These are phyloP conservation scores for Peribatodes rhomboidaria DNA, from an alignment of 2,888 invertebrate genomes.

Conservation along the genomic window DNA sequence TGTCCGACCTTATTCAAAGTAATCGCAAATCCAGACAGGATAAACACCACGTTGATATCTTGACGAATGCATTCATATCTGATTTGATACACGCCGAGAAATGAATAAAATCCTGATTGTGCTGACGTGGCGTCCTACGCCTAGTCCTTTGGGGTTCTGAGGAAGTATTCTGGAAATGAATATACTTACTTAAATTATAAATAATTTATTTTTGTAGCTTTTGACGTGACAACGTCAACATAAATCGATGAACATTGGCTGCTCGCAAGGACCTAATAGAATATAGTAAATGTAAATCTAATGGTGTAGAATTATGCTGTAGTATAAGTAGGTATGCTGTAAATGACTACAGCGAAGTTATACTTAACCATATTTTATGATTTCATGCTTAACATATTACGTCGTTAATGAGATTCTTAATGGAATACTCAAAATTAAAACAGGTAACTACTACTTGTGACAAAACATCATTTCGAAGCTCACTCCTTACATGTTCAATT, in stretches of 20 bases:
- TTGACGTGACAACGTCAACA: too few species aligned
- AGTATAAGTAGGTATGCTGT: too few species aligned
- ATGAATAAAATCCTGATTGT: conserved; percentile 68
- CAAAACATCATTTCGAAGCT: background rate
- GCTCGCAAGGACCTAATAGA: too few species aligned
- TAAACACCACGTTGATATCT: conserved; percentile 64
- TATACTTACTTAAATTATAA: background rate
- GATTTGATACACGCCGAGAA: conserved; percentile 69
- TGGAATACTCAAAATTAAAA: too few species aligned
- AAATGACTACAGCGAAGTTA: too few species aligned
- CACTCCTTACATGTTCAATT: background rate
- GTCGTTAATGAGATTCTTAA: too few species aligned
- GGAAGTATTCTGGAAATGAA: conserved; percentile 56
- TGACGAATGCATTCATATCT: conserved; percentile 74
- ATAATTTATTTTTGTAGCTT: too few species aligned
- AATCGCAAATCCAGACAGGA: conserved; percentile 57
- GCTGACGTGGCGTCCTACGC: conserved; percentile 67
- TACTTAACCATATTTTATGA: too few species aligned
- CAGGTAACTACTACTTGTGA: background rate
- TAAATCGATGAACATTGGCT: too few species aligned
- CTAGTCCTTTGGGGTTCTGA: conserved; percentile 35
- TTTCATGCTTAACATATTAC: too few species aligned
- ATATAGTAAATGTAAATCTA: too few species aligned
- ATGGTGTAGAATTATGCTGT: too few species aligned
- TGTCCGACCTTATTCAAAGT: conserved; percentile 35